Evolutionary conservation across 1,140 invertebrate genomes (phyloP).

Genomic region (Palaemon carinicauda): DNA sequence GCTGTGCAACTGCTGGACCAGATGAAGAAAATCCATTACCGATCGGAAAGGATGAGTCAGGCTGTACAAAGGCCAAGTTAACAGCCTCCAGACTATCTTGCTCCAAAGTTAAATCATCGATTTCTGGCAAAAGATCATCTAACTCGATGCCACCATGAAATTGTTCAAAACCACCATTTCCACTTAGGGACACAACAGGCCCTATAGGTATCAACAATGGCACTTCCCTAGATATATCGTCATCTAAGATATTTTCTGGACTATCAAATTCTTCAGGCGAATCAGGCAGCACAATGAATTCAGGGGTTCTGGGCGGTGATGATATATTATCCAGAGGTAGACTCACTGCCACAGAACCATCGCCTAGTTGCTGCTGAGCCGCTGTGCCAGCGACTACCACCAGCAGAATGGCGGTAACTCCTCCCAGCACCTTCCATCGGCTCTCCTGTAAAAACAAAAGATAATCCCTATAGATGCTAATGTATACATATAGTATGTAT

Average conservation of each 20-base stretch:
- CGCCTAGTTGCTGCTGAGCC: background rate
- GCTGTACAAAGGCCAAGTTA: background rate
- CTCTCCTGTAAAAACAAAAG: background rate
- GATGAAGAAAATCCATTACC: background rate
- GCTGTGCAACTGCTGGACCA: background rate
- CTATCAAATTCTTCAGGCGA: background rate
- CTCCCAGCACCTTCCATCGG: slow-evolving; percentile 22
- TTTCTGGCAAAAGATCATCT: too few relatives aligned
- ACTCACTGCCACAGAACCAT: background rate
- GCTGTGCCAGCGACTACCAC: slow-evolving; percentile 6
- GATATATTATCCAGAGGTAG: background rate
- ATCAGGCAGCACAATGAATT: background rate
- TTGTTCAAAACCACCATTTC: background rate
- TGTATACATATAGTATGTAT: too few relatives aligned
- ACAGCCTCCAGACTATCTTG: background rate
- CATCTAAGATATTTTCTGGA: background rate
- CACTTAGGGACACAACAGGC: background rate
- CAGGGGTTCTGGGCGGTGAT: background rate
- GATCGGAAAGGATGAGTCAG: background rate
- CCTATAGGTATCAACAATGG: background rate
- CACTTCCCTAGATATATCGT: background rate
- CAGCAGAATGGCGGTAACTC: background rate
- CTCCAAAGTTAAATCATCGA: too few relatives aligned
- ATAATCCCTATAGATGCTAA: background rate
- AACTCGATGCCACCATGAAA: too few relatives aligned